Percentiles rank a stretch among this genome's conserved stretches.
These are phyloP conservation scores for Hemiprocne comata DNA, from an alignment of 2,113 vertebrate species.

Conservation along the genomic window DNA sequence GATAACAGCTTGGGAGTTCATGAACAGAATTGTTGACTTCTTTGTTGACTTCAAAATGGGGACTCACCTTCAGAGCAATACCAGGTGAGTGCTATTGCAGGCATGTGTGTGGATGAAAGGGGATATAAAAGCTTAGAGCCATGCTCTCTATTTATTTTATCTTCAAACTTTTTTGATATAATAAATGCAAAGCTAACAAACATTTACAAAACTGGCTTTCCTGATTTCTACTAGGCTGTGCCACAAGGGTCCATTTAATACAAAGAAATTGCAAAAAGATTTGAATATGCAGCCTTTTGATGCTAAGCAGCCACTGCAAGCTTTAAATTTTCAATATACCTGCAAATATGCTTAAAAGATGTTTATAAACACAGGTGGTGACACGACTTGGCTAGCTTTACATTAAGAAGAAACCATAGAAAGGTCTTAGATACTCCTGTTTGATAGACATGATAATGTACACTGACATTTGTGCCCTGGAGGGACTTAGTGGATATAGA, in stretches of 20 bases:
- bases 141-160: not conserved
- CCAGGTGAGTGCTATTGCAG: rapidly evolving
- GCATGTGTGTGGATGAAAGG: not conserved
- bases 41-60: not conserved
- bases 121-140: not conserved
- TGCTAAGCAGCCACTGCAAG: not conserved
- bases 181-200: constrained; percentile 10
- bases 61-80: not conserved
- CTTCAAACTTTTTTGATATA: not conserved
- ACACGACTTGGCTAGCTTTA: not conserved
- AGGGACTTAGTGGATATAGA: not conserved
- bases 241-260: not conserved
- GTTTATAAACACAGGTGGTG: not conserved
- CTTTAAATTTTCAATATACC: not conserved
- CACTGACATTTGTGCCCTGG: not conserved
- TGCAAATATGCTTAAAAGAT: not conserved
- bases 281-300: not conserved
- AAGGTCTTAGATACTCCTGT: not conserved
- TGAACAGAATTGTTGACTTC: not conserved
- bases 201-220: not conserved
- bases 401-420: not conserved
- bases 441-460: not conserved
- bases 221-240: not conserved
- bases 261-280: not conserved
- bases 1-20: not conserved